Evolutionary conservation across 1,140 invertebrate species (phyloP).

Genomic region (Sipha flava): DNA sequence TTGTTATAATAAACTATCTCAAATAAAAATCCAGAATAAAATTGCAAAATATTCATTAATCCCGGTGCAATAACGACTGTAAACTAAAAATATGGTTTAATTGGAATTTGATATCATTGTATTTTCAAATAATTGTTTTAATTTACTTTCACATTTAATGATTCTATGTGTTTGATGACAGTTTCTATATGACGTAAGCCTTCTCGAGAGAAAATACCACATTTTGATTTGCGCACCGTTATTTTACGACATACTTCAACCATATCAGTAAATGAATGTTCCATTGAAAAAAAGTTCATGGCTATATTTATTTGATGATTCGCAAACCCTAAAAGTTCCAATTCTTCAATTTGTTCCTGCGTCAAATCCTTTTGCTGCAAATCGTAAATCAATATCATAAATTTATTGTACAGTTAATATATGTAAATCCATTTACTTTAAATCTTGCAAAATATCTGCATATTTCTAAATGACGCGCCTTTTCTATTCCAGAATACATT

Average conservation of each 20-base stretch:
- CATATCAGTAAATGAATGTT: background rate
- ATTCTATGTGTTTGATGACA: constrained; percentile 57
- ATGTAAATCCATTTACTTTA: constrained; percentile 45
- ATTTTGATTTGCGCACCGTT: constrained; percentile 9
- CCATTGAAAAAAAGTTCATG: constrained; percentile 23
- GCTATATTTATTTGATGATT: constrained; percentile 18
- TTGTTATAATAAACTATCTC: constrained; percentile 58
- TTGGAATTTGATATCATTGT: background rate
- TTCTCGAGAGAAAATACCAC: constrained; percentile 40
- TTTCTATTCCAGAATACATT: constrained; percentile 68
- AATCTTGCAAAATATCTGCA: constrained; percentile 55
- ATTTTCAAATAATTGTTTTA: background rate
- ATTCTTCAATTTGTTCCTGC: constrained; percentile 14
- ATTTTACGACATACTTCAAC: constrained; percentile 22
- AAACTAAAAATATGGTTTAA: constrained; percentile 44
- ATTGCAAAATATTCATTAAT: constrained; percentile 54
- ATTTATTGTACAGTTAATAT: background rate
- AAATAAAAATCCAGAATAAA: constrained; percentile 63
- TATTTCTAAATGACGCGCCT: constrained; percentile 58
- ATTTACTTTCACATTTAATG: constrained; percentile 63
- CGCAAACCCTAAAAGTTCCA: constrained; percentile 3
- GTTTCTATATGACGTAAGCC: constrained; percentile 64
- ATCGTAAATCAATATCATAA: background rate
- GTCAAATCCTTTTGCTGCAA: background rate
- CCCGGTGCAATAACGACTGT: constrained; percentile 55